Evolutionary conservation across 1,140 invertebrate species (phyloP), one percentile per base, ranked within the genome.

Genomic region (Dendroctonus valens): DNA sequence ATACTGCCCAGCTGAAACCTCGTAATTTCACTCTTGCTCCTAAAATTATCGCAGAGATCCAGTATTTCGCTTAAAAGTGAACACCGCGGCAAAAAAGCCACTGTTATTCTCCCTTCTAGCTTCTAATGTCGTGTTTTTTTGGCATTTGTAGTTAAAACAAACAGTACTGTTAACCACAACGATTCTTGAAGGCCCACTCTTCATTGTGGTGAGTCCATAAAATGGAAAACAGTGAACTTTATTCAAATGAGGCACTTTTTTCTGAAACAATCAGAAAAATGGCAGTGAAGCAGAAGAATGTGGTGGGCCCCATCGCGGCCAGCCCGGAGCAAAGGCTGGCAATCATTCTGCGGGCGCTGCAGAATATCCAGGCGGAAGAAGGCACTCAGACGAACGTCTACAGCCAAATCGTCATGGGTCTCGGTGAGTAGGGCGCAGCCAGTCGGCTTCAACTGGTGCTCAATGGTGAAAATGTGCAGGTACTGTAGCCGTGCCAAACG

Each of bases 241-340:
- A 26, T 26, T 26, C 26, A 26, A 26, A 1, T 26, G 44, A 9
- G 4, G 12, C 9, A 52, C 15, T 26, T 52, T 52, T 52, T n/a
- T 52, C 9, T 12, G 7, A 52, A 52, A n/a, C 9, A 46, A 46
- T 14, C 9, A 11, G 41, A 65, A 71, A 63, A 59, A 77, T 77
- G 76, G 76, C 76, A 42, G 76, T 77, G 4, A 77, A 76, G 72
- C 75, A 77, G 48, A 74, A 68, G 26, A 75, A 73, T 67, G 69
- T 77, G 12, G 72, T 75, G 5, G 76, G 76, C 26, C 70, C 69
- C 55, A 68, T 74, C 0, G 66, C 70, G 7, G 54, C 57, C 5
- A 37, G 68, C 1, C 66, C 69, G 14, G 70, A 74, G 15, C 62
- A 53, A 1, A 62, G 70, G 9, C 59, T 77, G 0, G 69, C 73